These are phyloP conservation scores for Athalia cordata DNA, from an alignment of 2,888 invertebrate genomes.

Conservation along the genomic window DNA sequence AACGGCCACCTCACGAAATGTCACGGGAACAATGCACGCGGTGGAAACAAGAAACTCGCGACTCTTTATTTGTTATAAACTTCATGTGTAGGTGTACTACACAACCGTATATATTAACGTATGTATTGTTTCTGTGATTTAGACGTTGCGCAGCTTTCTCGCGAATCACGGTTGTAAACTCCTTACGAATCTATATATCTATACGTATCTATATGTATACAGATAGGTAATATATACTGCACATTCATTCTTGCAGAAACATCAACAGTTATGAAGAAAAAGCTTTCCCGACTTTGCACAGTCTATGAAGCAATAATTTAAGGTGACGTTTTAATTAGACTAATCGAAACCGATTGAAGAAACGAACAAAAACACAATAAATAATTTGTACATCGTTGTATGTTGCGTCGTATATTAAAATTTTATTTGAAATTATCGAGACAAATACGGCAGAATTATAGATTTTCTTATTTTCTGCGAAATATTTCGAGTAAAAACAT, in stretches of 20 bases:
- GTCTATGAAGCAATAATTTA: too few relatives aligned
- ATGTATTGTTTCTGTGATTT: neutral
- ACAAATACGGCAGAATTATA: neutral
- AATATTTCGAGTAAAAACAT: neutral
- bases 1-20: slow-evolving; percentile 23
- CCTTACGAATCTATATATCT: neutral
- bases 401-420: neutral
- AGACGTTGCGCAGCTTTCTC: slow-evolving; percentile 2
- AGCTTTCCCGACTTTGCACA: too few relatives aligned
- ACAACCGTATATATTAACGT: neutral
- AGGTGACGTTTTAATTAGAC: too few relatives aligned
- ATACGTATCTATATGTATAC: neutral
- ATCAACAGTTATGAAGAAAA: neutral
- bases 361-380: neutral
- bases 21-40: slow-evolving; percentile 41
- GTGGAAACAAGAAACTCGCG: neutral
- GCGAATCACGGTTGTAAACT: neutral
- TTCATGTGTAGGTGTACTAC: neutral
- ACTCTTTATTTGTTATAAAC: neutral
- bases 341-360: neutral
- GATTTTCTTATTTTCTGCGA: neutral
- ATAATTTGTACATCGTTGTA: neutral
- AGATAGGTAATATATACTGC: neutral
- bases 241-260: slow-evolving; percentile 7
- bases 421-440: neutral